Percentiles rank a stretch among this genome's conserved stretches.
These are phyloP conservation scores for Rotaria sp. DNA, from an alignment of 2,888 invertebrate species.

Conservation along the genomic window DNA sequence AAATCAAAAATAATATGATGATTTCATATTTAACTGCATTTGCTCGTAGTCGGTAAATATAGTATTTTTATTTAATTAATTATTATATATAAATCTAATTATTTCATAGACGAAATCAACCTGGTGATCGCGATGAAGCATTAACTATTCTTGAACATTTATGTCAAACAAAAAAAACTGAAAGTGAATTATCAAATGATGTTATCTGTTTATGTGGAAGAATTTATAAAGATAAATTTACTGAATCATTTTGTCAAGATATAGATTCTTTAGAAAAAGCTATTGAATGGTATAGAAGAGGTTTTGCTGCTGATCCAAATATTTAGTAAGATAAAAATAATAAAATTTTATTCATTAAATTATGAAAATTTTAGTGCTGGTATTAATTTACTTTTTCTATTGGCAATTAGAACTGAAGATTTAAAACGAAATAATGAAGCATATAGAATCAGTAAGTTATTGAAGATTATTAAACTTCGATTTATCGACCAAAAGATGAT, in stretches of 20 bases:
- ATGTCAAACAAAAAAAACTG: conserved; percentile 62
- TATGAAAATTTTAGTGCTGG: background rate
- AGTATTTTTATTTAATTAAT: too few relatives aligned
- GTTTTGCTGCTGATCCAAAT: conserved; percentile 21
- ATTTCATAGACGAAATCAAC: conserved; percentile 70
- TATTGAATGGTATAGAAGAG: conserved; percentile 59
- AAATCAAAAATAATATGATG: conserved; percentile 75
- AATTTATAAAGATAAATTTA: conserved; percentile 82
- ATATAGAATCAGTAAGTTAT: background rate
- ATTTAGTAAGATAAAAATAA: background rate
- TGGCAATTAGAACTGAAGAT: background rate
- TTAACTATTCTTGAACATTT: conserved; percentile 76
- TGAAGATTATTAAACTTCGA: background rate
- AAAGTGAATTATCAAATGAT: conserved; percentile 90
- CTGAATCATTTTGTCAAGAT: conserved; percentile 85
- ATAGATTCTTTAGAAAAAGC: conserved; percentile 78
- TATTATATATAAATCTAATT: too few relatives aligned
- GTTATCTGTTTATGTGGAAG: conserved; percentile 93
- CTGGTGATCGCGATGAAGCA: conserved; percentile 88
- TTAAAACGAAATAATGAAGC: background rate
- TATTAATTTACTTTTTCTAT: background rate
- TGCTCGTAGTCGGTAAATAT: conserved; percentile 73
- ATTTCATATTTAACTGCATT: conserved; percentile 90
- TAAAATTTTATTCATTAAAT: background rate
- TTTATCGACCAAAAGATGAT: too few relatives aligned